Conservation (phyloP, 2,888 invertebrate genomes). For the Cephus runcator region DNA sequence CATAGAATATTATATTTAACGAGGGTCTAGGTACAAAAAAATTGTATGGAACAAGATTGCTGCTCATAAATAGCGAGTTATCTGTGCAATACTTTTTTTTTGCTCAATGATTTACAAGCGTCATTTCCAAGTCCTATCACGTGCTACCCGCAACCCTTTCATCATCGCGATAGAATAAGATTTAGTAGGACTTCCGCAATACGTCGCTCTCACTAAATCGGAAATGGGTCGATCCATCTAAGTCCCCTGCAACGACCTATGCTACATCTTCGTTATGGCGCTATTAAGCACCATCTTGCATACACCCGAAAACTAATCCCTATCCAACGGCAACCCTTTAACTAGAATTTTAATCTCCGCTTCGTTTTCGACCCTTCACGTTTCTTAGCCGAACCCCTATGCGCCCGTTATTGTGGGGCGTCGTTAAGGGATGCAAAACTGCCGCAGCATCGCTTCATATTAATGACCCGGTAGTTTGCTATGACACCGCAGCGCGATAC, state of each 20-base stretch:
- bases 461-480: slow-evolving; percentile 39
- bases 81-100: not conserved
- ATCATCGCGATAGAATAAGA: slow-evolving; percentile 32
- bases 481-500: slow-evolving; percentile 27
- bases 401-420: slow-evolving; percentile 26
- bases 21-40: not conserved
- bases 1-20: not conserved
- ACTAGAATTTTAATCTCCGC: slow-evolving; percentile 43
- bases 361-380: slow-evolving; percentile 21
- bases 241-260: slow-evolving; percentile 33
- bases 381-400: slow-evolving; percentile 34
- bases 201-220: slow-evolving; percentile 32
- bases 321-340: slow-evolving; percentile 30
- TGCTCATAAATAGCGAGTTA: not conserved
- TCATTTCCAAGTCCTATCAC: slow-evolving; percentile 8
- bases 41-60: not conserved
- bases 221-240: slow-evolving; percentile 43
- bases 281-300: slow-evolving; percentile 8
- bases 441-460: slow-evolving; percentile 35
- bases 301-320: slow-evolving; percentile 29
- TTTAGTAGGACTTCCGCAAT: slow-evolving; percentile 34
- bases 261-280: slow-evolving; percentile 39
- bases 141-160: slow-evolving; percentile 25
- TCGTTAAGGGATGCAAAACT: slow-evolving; percentile 36
- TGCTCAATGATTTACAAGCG: slow-evolving; percentile 7